Conservation (phyloP, 2,888 invertebrate species). For the Tipula vernalis region DNA sequence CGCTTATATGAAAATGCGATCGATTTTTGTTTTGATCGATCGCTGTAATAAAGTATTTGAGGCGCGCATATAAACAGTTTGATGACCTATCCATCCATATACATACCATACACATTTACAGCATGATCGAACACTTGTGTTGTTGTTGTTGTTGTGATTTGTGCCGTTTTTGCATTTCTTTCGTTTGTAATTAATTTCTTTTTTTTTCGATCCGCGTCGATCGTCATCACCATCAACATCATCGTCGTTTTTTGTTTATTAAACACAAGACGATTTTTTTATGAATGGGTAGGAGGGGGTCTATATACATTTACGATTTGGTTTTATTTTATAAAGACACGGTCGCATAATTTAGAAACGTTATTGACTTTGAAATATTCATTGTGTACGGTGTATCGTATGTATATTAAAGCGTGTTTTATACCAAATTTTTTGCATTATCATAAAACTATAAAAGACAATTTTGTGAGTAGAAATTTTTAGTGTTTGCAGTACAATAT, state of each 20-base stretch:
- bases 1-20: not conserved
- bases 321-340: not conserved
- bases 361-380: not conserved
- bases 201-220: not conserved
- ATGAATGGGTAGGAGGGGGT: not conserved
- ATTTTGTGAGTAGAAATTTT: too few species aligned
- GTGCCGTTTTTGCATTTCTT: not conserved
- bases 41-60: not conserved
- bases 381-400: not conserved
- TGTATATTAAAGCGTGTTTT: not conserved
- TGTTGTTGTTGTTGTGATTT: not conserved
- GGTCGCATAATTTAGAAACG: not conserved
- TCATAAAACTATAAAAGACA: too few species aligned
- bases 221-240: not conserved
- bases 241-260: not conserved
- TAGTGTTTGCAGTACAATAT: not conserved
- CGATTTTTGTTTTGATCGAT: not conserved
- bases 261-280: not conserved
- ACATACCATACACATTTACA: not conserved
- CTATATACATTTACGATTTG: not conserved
- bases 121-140: not conserved
- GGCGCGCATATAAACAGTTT: not conserved
- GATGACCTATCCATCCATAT: not conserved
- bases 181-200: not conserved
- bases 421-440: not conserved